Evolutionary conservation across 1,140 invertebrate genomes (phyloP), one percentile per base, ranked within the genome.

Genomic region (Formica selysi): DNA sequence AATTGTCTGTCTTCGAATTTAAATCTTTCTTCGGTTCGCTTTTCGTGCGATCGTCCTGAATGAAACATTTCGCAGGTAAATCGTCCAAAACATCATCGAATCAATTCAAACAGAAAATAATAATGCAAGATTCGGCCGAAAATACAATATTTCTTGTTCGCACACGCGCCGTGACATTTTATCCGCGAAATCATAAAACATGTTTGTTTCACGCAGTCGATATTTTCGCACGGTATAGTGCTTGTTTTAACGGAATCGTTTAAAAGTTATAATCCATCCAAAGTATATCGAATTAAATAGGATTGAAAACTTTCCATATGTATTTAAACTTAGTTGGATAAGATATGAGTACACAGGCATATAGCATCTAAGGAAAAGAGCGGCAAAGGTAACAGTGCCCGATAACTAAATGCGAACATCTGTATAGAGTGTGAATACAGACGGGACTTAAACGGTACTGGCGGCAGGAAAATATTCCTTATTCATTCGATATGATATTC

Each of bases 401-500:
- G 54, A 38, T 54, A 83, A 73, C 67, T 83, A 83, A 83, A 83
- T 2, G 67, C 67, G 67, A 71, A 71, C 68, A 73, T 73, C 54
- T 83, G 68, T 59, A 67, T 70, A 44, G 44, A 73, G 54, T 41
- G 67, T 73, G 79, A 38, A 70, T 74, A 83, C 68, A 10, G 26
- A 73, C 68, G 68, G 57, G 71, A 59, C 38, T 59, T 83, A 70
- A 83, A 83, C 79, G 79, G 68, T 83, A 73, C 67, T n/a, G 26
- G 29, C 13, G 13, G 54, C 68, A 22, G 44, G 38, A 83, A 61
- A 26, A 70, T 70, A 59, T 57, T 57, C 32, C 78, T 70, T 48
- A 48, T 62, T 83, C 68, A 36, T 32, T 73, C 41, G 68, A 83
- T 83, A 70, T 51, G 48, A 51, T 16, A 51, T 51, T 51, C 48